Base-by-base conservation (phyloP, 2,888 invertebrate species). In the Heliothis peltigera region DNA sequence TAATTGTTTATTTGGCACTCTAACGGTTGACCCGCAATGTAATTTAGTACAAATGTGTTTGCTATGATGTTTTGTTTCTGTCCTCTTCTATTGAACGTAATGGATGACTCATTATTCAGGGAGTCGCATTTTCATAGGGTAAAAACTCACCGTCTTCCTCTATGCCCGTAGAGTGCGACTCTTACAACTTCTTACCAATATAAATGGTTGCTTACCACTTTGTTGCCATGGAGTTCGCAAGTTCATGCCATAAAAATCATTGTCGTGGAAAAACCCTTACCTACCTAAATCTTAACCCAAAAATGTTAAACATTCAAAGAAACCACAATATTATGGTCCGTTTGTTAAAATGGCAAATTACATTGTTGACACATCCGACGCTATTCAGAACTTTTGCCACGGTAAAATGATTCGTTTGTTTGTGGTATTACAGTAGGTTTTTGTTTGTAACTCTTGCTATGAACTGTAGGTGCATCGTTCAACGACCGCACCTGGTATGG, bases 11-110 rank as follows among this genome's bases (percentile, higher is more conserved):
- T 81, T 82, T 70, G 70, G 77, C 73, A 74, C 74, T 77, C 53
- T 84, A 85, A 84, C 86, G 84, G 84, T 83, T 73, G 82, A 67
- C 80, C 79, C 61, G 70, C 56, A 73, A 73, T 68, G 47, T 68
- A 69, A 75, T 76, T 51, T 58, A 62, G 55, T 76, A 53, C 42
- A n/a, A n/a, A n/a, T n/a, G n/a, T n/a, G n/a, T n/a, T 15, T 4
- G 4, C 35, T 35, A 35, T 7, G 15, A 39, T n/a, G 39, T n/a
- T 39, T 39, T n/a, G 32, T 12, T 35, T 39, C n/a, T 39, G 39
- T 39, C 39, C 39, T 39, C 39, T 15, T n/a, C 0, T 39, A 39
- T 39, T 39, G 10, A n/a, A n/a, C 15, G 15, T 39, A 55, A 70
- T 28, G 32, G 28, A 10, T 0, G 32, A 8, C 39, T 42, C 58